Base-by-base conservation (phyloP, 2,888 invertebrate genomes). In the Nasonia oneida region DNA sequence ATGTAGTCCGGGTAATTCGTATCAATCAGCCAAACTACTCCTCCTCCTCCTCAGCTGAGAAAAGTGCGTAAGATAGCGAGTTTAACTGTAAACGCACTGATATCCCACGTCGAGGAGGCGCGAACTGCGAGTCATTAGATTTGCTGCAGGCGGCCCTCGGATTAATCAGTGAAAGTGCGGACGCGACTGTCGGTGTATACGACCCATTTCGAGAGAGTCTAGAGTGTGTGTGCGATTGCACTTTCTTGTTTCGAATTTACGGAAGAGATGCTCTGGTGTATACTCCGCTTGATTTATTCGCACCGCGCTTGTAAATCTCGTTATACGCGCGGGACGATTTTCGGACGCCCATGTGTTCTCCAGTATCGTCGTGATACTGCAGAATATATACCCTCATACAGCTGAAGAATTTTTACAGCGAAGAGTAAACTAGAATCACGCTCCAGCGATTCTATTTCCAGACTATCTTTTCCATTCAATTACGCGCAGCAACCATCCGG, bases 161-260 rank as follows among this genome's bases (percentile, higher is more conserved):
- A 86, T 89, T 88, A 90, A 90, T 90, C 90, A 90, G 90, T 88
- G 90, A 90, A 90, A 90, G 90, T 90, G 88, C 71, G 87, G 86
- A 82, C 82, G 29, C 82, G 39, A 29, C 8, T 61, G 18, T 61
- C 29, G 29, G 29, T 29, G 29, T 29, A 6, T n/a, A 61, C 77
- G 77, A 77, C 71, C 83, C 83, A 78, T 42, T 77, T 77, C 37
- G 15, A 42, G 73, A 42, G 42, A n/a, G 23, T 5, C 37, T 37
- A 4, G 0, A 37, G 6, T 18, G 12, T 42, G 42, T 37, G 37
- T 4, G 4, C 37, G 37, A 4, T 37, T 37, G 37, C 37, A 37
- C 37, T 37, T 37, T 37, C 37, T 37, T 37, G 37, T 1, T 29
- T 29, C 29, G 37, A 37, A 5, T 37, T 37, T 37, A 37, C 5